These are phyloP conservation scores for Artemia franciscana DNA, from an alignment of 1,140 invertebrate genomes.

Conservation along the genomic window DNA sequence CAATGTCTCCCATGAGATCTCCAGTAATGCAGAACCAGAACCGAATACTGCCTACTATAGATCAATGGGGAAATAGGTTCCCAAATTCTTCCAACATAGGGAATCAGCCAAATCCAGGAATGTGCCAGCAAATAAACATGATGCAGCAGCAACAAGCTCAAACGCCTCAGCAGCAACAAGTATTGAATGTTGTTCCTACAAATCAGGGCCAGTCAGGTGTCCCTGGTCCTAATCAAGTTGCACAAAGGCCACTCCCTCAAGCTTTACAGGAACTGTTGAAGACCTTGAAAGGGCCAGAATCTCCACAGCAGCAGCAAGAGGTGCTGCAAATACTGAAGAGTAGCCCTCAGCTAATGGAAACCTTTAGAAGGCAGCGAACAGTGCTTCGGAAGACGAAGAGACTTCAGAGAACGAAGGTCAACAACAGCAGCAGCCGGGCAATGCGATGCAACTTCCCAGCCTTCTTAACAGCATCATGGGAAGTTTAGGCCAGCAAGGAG, in stretches of 20 bases:
- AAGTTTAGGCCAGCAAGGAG: slow-evolving; percentile 15
- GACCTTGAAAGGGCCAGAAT: slow-evolving; percentile 61
- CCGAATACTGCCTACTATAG: slow-evolving; percentile 9
- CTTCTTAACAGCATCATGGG: slow-evolving; percentile 16
- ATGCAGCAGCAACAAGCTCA: slow-evolving; percentile 8
- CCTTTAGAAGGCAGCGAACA: slow-evolving; percentile 78
- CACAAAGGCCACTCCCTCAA: slow-evolving; percentile 22
- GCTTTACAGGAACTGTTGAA: slow-evolving; percentile 70
- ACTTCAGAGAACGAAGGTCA: slow-evolving; percentile 18
- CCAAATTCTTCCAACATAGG: not conserved
- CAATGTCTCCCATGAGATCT: not conserved
- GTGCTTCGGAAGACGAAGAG: slow-evolving; percentile 19
- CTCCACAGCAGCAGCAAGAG: slow-evolving; percentile 77
- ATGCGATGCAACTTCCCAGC: not conserved
- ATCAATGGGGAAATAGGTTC: slow-evolving; percentile 5
- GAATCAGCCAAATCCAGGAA: slow-evolving; percentile 17
- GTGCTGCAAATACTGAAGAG: slow-evolving; percentile 76
- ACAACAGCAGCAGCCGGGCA: slow-evolving; percentile 13
- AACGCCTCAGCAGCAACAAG: slow-evolving; percentile 11
- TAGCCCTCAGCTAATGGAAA: slow-evolving; percentile 87
- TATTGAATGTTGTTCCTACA: not conserved
- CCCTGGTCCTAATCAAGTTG: slow-evolving; percentile 9
- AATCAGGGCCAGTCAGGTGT: slow-evolving; percentile 1
- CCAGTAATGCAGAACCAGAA: slow-evolving; percentile 3
- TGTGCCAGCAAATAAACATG: slow-evolving; percentile 21